phyloP scores from a whole-genome alignment of 2,113 vertebrate genomes.

The Sylvilagus bachmani region DNA sequence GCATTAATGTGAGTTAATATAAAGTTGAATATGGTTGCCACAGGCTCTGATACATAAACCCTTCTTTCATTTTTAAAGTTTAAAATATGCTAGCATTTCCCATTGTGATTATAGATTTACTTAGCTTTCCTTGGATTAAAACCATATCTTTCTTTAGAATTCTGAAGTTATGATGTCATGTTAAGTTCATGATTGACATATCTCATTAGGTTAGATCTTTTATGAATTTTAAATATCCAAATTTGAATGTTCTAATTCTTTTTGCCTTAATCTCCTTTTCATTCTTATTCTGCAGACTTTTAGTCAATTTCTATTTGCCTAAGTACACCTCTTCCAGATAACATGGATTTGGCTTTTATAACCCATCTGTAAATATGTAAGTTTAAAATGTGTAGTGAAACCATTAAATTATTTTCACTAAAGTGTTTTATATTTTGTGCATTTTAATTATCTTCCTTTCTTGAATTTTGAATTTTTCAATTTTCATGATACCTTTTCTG shows the following conservation, averaged over 20 bases:
- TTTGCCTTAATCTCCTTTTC: background rate
- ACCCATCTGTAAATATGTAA: background rate
- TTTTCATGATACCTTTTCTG: background rate
- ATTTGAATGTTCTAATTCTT: background rate
- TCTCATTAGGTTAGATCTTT: background rate
- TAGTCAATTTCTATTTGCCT: background rate
- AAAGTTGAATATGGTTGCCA: background rate
- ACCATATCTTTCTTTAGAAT: background rate
- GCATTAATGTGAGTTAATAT: constrained; percentile 7
- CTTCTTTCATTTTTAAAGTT: background rate
- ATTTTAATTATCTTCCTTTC: background rate
- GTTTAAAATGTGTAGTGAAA: background rate
- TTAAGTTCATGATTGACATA: background rate
- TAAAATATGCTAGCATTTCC: constrained; percentile 10
- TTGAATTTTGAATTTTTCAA: background rate
- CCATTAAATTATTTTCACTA: background rate
- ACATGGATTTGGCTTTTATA: constrained; percentile 5
- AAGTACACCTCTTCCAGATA: background rate
- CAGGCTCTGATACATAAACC: background rate
- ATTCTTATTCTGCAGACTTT: background rate
- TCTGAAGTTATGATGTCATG: background rate
- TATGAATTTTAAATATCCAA: background rate
- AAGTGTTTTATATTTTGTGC: background rate
- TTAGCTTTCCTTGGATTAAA: constrained; percentile 12
- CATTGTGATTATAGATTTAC: background rate